Percentiles rank a stretch among this genome's conserved stretches.
Conservation (phyloP, 92 coral and sea anemone genomes). For the Epizoanthus illoricatus region DNA sequence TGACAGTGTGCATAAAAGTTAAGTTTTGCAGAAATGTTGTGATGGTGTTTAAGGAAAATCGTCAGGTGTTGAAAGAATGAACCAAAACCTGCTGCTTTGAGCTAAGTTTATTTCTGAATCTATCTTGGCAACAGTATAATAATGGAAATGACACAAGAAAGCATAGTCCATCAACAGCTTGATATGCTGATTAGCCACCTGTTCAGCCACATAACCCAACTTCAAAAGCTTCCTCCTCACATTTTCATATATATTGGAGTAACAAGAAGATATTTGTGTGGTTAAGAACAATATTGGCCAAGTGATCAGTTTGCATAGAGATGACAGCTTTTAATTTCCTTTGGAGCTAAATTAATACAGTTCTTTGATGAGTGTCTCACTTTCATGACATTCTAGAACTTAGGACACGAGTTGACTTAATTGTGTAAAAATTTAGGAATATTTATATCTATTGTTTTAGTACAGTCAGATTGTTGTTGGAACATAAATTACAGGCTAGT, state of each 20-base stretch:
- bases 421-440: neutral
- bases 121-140: too few species aligned
- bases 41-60: too few species aligned
- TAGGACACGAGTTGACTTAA: too few species aligned
- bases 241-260: neutral
- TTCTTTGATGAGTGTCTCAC: neutral
- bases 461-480: neutral
- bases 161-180: neutral
- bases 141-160: neutral
- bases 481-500: neutral
- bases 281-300: constrained; percentile 11
- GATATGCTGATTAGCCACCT: neutral
- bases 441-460: neutral
- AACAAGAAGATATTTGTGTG: constrained; percentile 11
- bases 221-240: neutral
- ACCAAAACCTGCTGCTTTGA: neutral
- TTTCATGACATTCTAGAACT: neutral
- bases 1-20: too few species aligned
- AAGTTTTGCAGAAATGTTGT: too few species aligned
- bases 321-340: constrained; percentile 30
- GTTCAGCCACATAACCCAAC: neutral
- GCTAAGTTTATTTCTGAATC: too few species aligned
- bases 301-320: constrained; percentile 1
- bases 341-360: constrained; percentile 4
- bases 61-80: too few species aligned